These are phyloP conservation scores for Scaptomyza hsui DNA, from an alignment of 1,140 invertebrate genomes.

Conservation along the genomic window DNA sequence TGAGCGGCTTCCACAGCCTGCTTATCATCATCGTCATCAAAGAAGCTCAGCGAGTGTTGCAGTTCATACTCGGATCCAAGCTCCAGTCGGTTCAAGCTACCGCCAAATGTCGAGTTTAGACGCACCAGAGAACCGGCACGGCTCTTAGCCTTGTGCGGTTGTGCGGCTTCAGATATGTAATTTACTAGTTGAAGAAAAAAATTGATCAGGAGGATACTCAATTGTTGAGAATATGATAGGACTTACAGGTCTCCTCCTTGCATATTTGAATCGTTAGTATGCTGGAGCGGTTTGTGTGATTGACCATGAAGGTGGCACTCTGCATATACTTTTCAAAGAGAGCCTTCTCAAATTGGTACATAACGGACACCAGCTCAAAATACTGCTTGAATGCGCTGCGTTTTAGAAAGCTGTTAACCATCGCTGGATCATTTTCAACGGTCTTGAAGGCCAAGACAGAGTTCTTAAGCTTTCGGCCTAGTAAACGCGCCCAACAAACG, in stretches of 20 bases:
- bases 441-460: conserved; percentile 91
- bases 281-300: conserved; percentile 87
- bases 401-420: conserved; percentile 90
- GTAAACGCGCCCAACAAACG: conserved; percentile 92
- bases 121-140: conserved; percentile 3
- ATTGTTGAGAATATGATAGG: not conserved
- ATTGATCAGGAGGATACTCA: not conserved
- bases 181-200: conserved; percentile 29
- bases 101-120: not conserved
- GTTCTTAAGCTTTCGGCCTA: conserved; percentile 91
- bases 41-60: not conserved
- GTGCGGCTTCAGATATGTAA: conserved; percentile 59
- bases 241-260: conserved; percentile 53
- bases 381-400: conserved; percentile 91
- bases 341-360: conserved; percentile 91
- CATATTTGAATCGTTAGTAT: conserved; percentile 86
- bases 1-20: conserved; percentile 34
- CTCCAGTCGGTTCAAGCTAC: conserved; percentile 2
- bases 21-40: not conserved
- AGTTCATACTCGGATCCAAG: conserved; percentile 14
- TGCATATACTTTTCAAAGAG: conserved; percentile 88
- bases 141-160: conserved; percentile 42
- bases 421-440: conserved; percentile 86
- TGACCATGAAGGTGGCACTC: conserved; percentile 85
- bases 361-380: conserved; percentile 88